Percentiles rank a stretch among this genome's conserved stretches.
These are phyloP conservation scores for Loriculus beryllinus DNA, from an alignment of 2,797 vertebrate genomes.

Conservation along the genomic window DNA sequence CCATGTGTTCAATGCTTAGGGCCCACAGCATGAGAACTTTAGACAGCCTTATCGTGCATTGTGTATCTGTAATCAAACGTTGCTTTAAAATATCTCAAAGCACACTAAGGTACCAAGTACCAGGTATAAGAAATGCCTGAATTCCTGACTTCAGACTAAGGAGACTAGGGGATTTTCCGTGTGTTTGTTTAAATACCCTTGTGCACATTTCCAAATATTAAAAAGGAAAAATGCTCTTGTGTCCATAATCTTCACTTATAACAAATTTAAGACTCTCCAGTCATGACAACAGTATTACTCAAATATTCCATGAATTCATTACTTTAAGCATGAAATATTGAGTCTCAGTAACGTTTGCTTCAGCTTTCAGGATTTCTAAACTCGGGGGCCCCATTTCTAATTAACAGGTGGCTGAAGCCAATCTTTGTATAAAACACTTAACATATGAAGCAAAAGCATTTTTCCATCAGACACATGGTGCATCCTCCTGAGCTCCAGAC, in stretches of 20 bases:
- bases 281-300: constrained; percentile 2
- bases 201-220: constrained; percentile 57
- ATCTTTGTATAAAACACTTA: background rate
- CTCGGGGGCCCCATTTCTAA: background rate
- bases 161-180: constrained; percentile 57
- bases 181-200: constrained; percentile 51
- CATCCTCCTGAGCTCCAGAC: background rate
- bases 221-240: constrained; percentile 56
- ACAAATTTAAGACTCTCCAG: constrained; percentile 40
- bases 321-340: background rate
- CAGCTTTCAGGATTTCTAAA: background rate
- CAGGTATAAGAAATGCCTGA: constrained; percentile 37
- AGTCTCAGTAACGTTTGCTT: background rate
- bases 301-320: constrained; percentile 38
- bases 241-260: constrained; percentile 19
- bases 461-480: background rate
- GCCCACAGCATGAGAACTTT: background rate
- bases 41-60: background rate
- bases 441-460: background rate
- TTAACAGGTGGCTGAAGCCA: background rate
- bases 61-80: background rate
- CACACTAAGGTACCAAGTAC: constrained; percentile 16
- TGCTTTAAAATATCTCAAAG: constrained; percentile 27
- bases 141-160: constrained; percentile 54
- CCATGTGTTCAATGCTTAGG: background rate